Conservation (phyloP, 2,113 vertebrate genomes). For the Saccopteryx bilineata region DNA sequence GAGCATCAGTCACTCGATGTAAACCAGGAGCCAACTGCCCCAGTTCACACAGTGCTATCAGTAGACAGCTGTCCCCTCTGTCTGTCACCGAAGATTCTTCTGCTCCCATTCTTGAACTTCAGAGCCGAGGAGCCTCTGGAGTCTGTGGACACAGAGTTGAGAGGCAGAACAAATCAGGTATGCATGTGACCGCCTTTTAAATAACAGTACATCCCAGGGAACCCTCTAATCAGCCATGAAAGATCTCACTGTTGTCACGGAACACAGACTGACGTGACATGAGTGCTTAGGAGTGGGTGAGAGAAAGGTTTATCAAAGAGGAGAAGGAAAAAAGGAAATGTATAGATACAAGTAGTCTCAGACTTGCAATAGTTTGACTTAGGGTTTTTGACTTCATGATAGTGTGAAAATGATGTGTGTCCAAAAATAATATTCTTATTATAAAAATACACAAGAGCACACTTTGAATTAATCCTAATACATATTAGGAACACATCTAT, state of each 20-base stretch:
- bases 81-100: conserved; percentile 90
- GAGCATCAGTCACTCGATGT: conserved; percentile 90
- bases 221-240: neutral
- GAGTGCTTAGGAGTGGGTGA: conserved; percentile 23
- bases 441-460: neutral
- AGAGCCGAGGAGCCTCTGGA: conserved; percentile 89
- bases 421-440: neutral
- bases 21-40: conserved; percentile 90
- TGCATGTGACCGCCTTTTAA: conserved; percentile 44
- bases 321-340: neutral
- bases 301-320: neutral
- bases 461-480: conserved; percentile 5
- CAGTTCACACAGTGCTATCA: conserved; percentile 88
- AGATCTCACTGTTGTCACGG: neutral
- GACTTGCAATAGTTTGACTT: neutral
- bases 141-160: conserved; percentile 89
- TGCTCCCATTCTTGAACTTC: conserved; percentile 91
- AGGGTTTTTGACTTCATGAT: neutral
- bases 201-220: neutral
- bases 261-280: neutral
- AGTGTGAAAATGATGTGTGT: neutral
- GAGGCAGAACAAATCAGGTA: conserved; percentile 90
- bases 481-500: neutral
- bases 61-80: conserved; percentile 90
- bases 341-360: neutral